phyloP scores from a whole-genome alignment of 1,140 invertebrate genomes.

The Drosophila paulistorum region DNA sequence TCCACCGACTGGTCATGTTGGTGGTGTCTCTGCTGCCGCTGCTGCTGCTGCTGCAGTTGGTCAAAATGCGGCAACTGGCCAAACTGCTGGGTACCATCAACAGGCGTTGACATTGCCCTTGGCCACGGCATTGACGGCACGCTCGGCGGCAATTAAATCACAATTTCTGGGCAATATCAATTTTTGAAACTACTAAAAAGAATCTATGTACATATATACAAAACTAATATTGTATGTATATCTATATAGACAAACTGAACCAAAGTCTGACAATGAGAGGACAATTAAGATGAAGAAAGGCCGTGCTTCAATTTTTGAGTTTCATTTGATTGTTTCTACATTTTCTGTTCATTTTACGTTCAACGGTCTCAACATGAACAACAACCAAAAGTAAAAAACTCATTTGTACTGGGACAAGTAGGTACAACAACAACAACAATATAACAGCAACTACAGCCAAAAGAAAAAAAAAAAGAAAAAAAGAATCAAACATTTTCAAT shows the following conservation, averaged over 20 bases:
- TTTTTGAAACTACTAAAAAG: conserved; percentile 61
- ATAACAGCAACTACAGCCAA: conserved; percentile 28
- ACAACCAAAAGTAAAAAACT: conserved; percentile 42
- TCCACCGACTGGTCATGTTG: conserved; percentile 40
- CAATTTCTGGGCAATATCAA: conserved; percentile 83
- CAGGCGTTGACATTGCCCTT: conserved; percentile 75
- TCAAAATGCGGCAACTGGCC: conserved; percentile 44
- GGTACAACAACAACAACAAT: conserved; percentile 57
- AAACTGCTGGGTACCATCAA: conserved; percentile 79
- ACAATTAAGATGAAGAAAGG: conserved; percentile 19
- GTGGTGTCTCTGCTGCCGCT: conserved; percentile 33
- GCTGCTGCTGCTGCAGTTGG: conserved; percentile 44
- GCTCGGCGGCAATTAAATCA: conserved; percentile 81
- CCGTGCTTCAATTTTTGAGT: conserved; percentile 28
- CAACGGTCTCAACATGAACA: conserved; percentile 29
- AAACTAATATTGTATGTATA: not conserved
- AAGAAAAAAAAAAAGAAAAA: conserved; percentile 32
- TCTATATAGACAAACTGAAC: conserved; percentile 10
- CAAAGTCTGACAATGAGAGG: conserved; percentile 26
- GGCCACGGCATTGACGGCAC: conserved; percentile 77
- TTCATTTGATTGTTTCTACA: conserved; percentile 26
- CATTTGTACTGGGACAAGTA: conserved; percentile 72
- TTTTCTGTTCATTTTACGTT: conserved; percentile 31
- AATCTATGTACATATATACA: not conserved
- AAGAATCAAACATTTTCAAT: conserved; percentile 23